phyloP scores from a whole-genome alignment of 2,113 vertebrate genomes.

The Pimephales promelas region DNA sequence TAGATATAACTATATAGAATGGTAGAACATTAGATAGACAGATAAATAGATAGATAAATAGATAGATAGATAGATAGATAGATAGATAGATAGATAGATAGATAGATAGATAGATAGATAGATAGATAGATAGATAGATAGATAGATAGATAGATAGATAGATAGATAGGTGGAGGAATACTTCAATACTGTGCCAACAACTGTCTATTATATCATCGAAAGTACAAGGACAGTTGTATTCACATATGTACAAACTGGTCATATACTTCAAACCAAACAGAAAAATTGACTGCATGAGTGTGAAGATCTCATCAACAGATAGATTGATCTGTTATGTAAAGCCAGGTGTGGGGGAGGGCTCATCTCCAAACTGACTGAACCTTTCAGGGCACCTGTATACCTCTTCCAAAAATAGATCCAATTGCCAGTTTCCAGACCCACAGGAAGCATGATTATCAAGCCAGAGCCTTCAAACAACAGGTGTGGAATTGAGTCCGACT shows the following conservation, averaged over 20 bases:
- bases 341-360: conserved; percentile 40
- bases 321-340: conserved; percentile 49
- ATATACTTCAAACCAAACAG: neutral
- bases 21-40: too few relatives aligned
- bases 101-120: too few relatives aligned
- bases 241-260: neutral
- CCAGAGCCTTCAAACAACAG: conserved; percentile 34
- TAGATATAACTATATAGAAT: too few relatives aligned
- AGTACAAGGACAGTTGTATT: neutral
- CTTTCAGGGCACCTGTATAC: conserved; percentile 51
- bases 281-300: neutral
- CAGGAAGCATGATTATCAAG: conserved; percentile 24
- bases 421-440: conserved; percentile 21
- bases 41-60: too few relatives aligned
- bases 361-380: conserved; percentile 45
- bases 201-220: neutral
- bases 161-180: too few relatives aligned
- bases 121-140: too few relatives aligned
- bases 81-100: too few relatives aligned
- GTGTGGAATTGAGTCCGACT: conserved; percentile 26
- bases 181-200: too few relatives aligned
- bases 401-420: conserved; percentile 37
- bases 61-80: too few relatives aligned
- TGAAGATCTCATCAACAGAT: conserved; percentile 31
- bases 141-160: too few relatives aligned